These are phyloP conservation scores for Nixonia krombeini DNA, from an alignment of 1,140 invertebrate genomes.

Conservation along the genomic window DNA sequence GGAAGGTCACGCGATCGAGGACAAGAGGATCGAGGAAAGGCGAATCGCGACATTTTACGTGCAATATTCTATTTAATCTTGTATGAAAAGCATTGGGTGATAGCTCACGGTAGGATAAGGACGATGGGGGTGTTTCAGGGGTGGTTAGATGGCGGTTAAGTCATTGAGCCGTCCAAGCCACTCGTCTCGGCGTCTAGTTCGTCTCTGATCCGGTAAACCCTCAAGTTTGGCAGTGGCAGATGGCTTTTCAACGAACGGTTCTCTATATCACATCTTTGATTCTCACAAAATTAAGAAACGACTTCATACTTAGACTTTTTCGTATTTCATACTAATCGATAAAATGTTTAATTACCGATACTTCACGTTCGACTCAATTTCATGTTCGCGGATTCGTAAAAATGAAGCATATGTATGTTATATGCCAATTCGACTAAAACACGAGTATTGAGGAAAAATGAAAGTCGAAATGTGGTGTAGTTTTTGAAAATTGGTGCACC, in stretches of 20 bases:
- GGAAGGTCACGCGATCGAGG: too few species aligned
- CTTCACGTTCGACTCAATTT: too few species aligned
- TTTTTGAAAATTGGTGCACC: too few species aligned
- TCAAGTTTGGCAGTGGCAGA: conserved; percentile 48
- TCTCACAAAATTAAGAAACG: conserved; percentile 3
- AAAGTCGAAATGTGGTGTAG: too few species aligned
- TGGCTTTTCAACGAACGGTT: conserved; percentile 45
- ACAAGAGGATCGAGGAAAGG: conserved; percentile 21
- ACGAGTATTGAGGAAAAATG: too few species aligned
- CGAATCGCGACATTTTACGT: conserved; percentile 57
- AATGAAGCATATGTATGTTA: too few species aligned
- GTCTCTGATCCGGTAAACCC: conserved; percentile 40
- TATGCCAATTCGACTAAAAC: too few species aligned
- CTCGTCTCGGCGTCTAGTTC: conserved; percentile 36
- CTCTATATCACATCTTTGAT: conserved; percentile 28
- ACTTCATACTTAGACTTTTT: conserved; percentile 2
- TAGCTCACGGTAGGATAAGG: conserved; percentile 42
- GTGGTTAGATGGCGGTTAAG: conserved; percentile 36
- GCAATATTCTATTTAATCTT: conserved; percentile 66
- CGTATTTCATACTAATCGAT: too few species aligned
- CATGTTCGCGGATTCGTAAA: too few species aligned
- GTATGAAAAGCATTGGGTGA: conserved; percentile 56
- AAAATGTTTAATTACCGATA: too few species aligned
- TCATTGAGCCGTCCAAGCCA: conserved; percentile 56
- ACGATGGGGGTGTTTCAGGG: conserved; percentile 33